Base-by-base conservation (phyloP, 2,888 invertebrate species). In the Clusia tigrina region DNA sequence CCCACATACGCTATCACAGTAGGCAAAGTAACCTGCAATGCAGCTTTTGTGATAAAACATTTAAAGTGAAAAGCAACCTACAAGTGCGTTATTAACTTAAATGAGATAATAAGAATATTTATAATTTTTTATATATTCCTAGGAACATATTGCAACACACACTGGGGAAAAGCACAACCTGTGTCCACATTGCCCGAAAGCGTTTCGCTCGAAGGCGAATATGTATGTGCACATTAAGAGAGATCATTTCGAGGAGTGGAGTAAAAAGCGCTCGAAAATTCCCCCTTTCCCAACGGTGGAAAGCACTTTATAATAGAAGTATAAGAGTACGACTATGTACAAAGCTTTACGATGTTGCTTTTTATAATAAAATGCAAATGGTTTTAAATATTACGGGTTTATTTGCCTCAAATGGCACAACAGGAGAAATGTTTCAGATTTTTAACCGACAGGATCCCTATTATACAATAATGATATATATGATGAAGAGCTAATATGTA, bases 161-260 rank as follows among this genome's bases (percentile, higher is more conserved):
- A 80, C 80, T 3, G 78, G 80, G 52, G 75, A 70, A 23, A 77
- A 77, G 61, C 70, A 79, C 15, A 79, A 80, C 62, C 74, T 74
- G 61, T 80, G 80, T 71, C 73, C 78, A 42, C 79, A 80, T 54
- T 80, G 80, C 53, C 71, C 78, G 61, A 80, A 79, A 37, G 80
- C 79, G 57, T 80, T 76, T 37, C 76, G 80, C 22, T 80, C 79
- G 18, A 79, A 73, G 51, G 77, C 80, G 18, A 80, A 80, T 65
- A 80, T 80, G 80, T 80, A 80, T 64, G 79, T 78, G 53, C 80
- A 80, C 55, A 76, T 80, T 22, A 80, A 80, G 62, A 78, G 79
- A 46, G 74, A 76, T 61, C 79, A 80, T 63, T 75, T 77, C 54
- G 60, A 71, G 2, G 78, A 80, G 63, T 80, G 79, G 80, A 72